These are phyloP conservation scores for Muschampia plurimacula DNA, from an alignment of 2,888 invertebrate species.

Conservation along the genomic window DNA sequence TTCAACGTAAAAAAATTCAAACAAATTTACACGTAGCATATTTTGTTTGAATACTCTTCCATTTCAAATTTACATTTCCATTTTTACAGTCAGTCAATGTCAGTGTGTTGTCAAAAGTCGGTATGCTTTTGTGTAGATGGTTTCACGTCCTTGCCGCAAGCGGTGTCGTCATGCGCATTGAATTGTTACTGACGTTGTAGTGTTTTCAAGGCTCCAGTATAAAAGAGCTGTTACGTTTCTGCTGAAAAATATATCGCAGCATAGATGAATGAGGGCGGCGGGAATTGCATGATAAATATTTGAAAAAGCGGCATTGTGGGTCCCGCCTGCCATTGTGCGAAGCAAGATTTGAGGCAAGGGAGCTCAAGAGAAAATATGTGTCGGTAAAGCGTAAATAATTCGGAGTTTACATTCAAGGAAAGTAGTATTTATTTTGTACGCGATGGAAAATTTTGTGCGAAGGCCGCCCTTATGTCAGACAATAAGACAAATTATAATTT, in stretches of 20 bases:
- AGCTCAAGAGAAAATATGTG: conserved; percentile 14
- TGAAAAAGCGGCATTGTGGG: conserved; percentile 52
- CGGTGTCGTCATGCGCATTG: background rate
- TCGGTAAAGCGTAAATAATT: conserved; percentile 22
- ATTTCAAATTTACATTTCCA: background rate
- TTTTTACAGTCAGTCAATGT: background rate
- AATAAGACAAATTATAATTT: background rate
- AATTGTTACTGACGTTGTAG: background rate
- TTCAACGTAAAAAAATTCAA: background rate
- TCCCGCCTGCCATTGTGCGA: conserved; percentile 40
- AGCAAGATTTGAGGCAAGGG: conserved; percentile 31
- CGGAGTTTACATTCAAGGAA: background rate
- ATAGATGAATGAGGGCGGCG: conserved; percentile 65
- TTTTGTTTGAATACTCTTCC: background rate
- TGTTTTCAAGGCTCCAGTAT: conserved; percentile 21
- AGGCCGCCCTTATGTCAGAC: background rate
- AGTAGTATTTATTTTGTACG: background rate
- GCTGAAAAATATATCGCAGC: conserved; percentile 66
- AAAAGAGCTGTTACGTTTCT: conserved; percentile 37
- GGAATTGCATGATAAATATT: conserved; percentile 70
- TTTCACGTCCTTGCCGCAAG: background rate
- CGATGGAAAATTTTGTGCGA: background rate
- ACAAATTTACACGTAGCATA: background rate
- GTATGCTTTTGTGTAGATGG: background rate
- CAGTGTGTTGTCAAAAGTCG: background rate